Evolutionary conservation across 2,888 invertebrate genomes (phyloP), one percentile per base, ranked within the genome.

Genomic region (Autographa gamma): DNA sequence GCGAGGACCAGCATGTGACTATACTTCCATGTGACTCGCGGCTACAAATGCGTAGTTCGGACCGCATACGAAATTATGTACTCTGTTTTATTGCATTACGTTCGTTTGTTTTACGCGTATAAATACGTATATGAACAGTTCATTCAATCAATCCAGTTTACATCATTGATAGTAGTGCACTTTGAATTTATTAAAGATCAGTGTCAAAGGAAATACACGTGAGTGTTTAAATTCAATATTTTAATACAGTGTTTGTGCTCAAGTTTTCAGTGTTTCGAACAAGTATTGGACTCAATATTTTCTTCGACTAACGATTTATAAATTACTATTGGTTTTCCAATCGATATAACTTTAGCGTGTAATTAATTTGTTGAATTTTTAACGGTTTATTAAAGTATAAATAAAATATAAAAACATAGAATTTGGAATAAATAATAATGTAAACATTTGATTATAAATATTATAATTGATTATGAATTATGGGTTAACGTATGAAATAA

Each of bases 101-200:
- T 48, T 19, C 70, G 65, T 75, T 71, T 68, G 60, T 70, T 73
- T 75, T 71, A 59, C 19, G 25, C 63, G 65, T 81, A 81, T 83
- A 83, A 69, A 81, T 81, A 81, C 81, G 75, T 63, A 66, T 67
- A 63, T 66, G 66, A 73, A 73, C 59, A 59, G 70, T 73, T 75
- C 73, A 76, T 78, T 80, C 78, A 72, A 71, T 81, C 83, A 81
- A 80, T 73, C 41, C 59, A 68, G 70, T 81, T 75, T 71, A 72
- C 63, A 81, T 71, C 73, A 76, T 71, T 78, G 75, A 81, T 81
- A 81, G 76, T 67, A 66, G 81, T 79, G 79, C 81, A 78, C 79
- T 77, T 63, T 61, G 63, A 70, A 71, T 71, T 66, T 74, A 74
- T 74, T 71, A 19, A 77, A 77, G 74, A 74, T 68, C 74, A 71